phyloP scores from a whole-genome alignment of 2,888 invertebrate genomes.

The Scaptomyza parva region DNA sequence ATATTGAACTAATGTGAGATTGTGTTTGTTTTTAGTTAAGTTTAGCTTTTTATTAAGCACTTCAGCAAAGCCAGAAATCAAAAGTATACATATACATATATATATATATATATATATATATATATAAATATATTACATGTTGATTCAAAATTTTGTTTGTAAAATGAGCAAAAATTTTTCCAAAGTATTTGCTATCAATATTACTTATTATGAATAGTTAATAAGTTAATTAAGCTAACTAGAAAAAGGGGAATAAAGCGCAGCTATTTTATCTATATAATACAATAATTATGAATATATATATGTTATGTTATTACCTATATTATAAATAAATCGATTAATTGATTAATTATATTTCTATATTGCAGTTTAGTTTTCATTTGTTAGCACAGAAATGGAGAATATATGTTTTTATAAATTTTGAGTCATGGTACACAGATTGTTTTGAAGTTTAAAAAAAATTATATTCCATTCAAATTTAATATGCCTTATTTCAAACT shows the following conservation, averaged over 20 bases:
- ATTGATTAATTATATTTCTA: constrained; percentile 4
- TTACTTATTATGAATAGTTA: constrained; percentile 27
- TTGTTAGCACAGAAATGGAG: constrained; percentile 50
- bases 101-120: too few relatives aligned
- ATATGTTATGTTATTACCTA: constrained; percentile 4
- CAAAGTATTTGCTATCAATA: constrained; percentile 34
- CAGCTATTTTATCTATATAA: constrained; percentile 8
- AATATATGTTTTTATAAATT: constrained; percentile 5
- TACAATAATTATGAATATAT: constrained; percentile 17
- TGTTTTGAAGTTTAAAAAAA: background rate
- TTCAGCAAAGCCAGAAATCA: constrained; percentile 56
- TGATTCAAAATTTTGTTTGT: constrained; percentile 21
- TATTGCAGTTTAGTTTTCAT: background rate
- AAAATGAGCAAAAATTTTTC: constrained; percentile 53
- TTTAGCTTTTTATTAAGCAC: constrained; percentile 64
- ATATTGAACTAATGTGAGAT: background rate
- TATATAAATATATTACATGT: constrained; percentile 25
- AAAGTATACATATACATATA: constrained; percentile 10
- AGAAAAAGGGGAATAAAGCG: constrained; percentile 34
- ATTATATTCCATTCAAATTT: background rate
- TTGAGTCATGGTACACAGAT: too few relatives aligned
- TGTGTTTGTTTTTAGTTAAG: constrained; percentile 21
- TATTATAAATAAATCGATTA: constrained; percentile 14
- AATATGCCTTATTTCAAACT: background rate
- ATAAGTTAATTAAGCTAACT: constrained; percentile 50